These are phyloP conservation scores for Anthophora plumipes DNA, from an alignment of 2,888 invertebrate genomes.

Conservation along the genomic window DNA sequence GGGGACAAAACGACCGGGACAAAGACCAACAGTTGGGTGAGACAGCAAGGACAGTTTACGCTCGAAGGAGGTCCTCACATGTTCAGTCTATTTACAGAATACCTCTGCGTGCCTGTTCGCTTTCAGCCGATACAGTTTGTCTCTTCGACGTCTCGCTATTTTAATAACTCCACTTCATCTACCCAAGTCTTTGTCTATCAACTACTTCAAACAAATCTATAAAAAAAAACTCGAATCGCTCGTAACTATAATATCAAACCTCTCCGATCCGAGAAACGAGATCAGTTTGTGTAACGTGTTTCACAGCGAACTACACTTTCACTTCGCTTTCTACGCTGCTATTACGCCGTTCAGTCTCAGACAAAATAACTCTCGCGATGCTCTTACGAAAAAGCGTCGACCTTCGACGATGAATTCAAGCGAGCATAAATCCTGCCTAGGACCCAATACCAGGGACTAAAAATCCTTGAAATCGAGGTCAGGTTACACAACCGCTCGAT, in stretches of 20 bases:
- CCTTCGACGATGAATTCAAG: neutral
- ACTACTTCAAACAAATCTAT: neutral
- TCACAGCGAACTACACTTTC: conserved; percentile 23
- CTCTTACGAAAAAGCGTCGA: neutral
- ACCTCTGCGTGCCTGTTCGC: conserved; percentile 34
- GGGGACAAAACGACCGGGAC: conserved; percentile 15
- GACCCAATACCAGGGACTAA: neutral
- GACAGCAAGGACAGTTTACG: conserved; percentile 54
- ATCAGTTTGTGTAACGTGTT: conserved; percentile 29
- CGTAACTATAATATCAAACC: neutral
- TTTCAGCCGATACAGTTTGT: conserved; percentile 32
- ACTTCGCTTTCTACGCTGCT: conserved; percentile 34
- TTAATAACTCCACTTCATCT: conserved; percentile 1
- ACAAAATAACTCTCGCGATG: too few species aligned
- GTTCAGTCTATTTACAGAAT: conserved; percentile 63
- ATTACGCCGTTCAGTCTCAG: conserved; percentile 8
- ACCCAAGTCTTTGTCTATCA: neutral
- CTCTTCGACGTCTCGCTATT: conserved; percentile 35
- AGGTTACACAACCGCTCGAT: conserved; percentile 9
- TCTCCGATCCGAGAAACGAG: neutral
- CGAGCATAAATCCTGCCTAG: neutral
- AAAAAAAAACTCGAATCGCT: too few species aligned
- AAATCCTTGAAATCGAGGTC: neutral
- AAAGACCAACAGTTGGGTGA: conserved; percentile 34
- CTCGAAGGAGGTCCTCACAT: conserved; percentile 67